These are phyloP conservation scores for Callyntrura guangdongensis DNA, from an alignment of 2,888 invertebrate genomes.

Conservation along the genomic window DNA sequence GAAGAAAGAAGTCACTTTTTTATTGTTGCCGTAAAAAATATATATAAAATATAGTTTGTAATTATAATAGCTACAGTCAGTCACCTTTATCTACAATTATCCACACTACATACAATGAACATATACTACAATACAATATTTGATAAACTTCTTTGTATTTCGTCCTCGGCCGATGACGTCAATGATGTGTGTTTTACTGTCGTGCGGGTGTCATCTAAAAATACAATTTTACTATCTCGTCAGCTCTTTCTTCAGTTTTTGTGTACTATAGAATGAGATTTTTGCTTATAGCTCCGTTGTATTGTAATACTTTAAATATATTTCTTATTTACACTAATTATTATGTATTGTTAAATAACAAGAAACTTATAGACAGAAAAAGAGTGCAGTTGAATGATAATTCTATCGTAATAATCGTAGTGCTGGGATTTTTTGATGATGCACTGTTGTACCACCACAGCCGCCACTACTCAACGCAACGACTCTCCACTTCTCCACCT, in stretches of 20 bases:
- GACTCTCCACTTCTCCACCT: conserved; percentile 9
- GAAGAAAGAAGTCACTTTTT: conserved; percentile 41
- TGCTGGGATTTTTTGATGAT: too few relatives aligned
- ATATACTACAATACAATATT: conserved; percentile 8
- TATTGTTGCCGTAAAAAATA: conserved; percentile 46
- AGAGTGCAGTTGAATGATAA: conserved; percentile 22
- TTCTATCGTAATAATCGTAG: background rate
- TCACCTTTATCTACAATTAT: conserved; percentile 33
- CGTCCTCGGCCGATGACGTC: conserved; percentile 37
- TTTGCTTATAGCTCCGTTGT: conserved; percentile 32
- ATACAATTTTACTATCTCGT: conserved; percentile 12
- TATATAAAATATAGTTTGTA: conserved; percentile 44
- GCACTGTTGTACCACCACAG: background rate
- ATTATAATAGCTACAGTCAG: conserved; percentile 35
- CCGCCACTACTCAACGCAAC: background rate
- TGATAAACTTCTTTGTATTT: conserved; percentile 47
- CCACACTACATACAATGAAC: background rate
- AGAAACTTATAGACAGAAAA: background rate
- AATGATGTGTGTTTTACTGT: background rate
- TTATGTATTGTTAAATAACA: background rate
- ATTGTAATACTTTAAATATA: conserved; percentile 12
- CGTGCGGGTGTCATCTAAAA: conserved; percentile 3
- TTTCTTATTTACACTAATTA: conserved; percentile 37
- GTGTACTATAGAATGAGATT: conserved; percentile 49
- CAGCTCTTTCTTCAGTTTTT: conserved; percentile 24